phyloP scores from a whole-genome alignment of 92 coral and sea anemone genomes.

The Phenganax stokvisi region DNA sequence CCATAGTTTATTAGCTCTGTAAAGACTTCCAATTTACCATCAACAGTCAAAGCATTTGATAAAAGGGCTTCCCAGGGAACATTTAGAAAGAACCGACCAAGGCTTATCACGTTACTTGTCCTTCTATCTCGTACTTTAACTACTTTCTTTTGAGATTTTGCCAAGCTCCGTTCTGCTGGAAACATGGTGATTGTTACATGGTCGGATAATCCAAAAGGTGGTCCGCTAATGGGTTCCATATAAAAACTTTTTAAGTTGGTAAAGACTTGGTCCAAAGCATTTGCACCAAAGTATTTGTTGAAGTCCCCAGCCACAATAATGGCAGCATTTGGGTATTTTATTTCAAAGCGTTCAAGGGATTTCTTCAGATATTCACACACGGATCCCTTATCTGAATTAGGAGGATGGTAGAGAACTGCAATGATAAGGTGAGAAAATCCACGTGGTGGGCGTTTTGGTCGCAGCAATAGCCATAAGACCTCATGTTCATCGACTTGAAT shows the following conservation, averaged over 20 bases:
- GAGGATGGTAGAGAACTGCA: no score
- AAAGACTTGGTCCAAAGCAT: conserved; percentile 41
- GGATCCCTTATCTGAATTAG: no score
- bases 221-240: conserved; percentile 10
- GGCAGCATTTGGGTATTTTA: no score
- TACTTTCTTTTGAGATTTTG: conserved; percentile 46
- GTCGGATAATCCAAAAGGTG: conserved; percentile 62
- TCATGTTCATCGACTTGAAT: conserved; percentile 42
- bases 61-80: conserved; percentile 42
- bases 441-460: conserved; percentile 48
- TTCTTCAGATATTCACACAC: no score
- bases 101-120: conserved; percentile 28
- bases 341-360: no score
- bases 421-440: background rate
- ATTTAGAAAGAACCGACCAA: conserved; percentile 30
- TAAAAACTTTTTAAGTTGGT: conserved; percentile 34
- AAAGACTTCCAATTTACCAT: conserved; percentile 38
- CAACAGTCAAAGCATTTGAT: background rate
- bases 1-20: conserved; percentile 53
- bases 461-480: conserved; percentile 42
- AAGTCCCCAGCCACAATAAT: no score
- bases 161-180: conserved; percentile 31
- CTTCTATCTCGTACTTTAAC: conserved; percentile 26
- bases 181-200: conserved; percentile 53
- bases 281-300: conserved; percentile 20